Base-by-base conservation (phyloP, 2,888 invertebrate species). In the Hemistola chrysoprasaria region DNA sequence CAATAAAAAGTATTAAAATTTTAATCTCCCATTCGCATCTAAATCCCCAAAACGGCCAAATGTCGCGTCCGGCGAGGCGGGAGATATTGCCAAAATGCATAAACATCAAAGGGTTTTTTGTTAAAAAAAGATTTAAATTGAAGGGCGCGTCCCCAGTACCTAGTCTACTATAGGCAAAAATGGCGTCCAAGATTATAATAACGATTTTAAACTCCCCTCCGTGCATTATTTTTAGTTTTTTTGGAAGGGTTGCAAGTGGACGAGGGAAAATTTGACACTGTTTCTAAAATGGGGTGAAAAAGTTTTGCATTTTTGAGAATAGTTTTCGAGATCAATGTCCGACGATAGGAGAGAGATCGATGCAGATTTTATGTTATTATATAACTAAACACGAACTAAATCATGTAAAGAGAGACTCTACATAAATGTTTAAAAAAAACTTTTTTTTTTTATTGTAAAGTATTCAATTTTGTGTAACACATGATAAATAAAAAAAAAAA, bases 141-240 rank as follows among this genome's bases (percentile, higher is more conserved):
- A 77, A 88, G 87, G 87, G 87, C 84, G 84, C 83, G 79, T 84
- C 85, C 85, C 84, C 72, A 48, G 35, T 48, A 42, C 40, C 30
- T 4, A 16, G 16, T 31, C 6, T 20, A 34, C 65, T 62, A 60
- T 65, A 64, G 69, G 70, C 75, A 81, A 81, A 54, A 82, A 86
- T 85, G 83, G 85, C 86, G 82, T 80, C 84, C 87, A 80, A 87
- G 86, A 86, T 88, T 87, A 87, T 88, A 86, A 86, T 88, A 88
- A 88, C 86, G 86, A 86, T 88, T 87, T 86, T 86, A 80, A 83
- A 79, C 77, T 82, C 82, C 86, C 85, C 79, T 65, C 60, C 52
- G 40, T 43, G 40, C 59, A 74, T 78, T 74, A 71, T 75, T 81
- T 72, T 72, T 34, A 28, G 36, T 42, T 42, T 36, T 42, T 73